These are phyloP conservation scores for Malacoraja senta DNA, from an alignment of 2,797 vertebrate genomes.

Conservation along the genomic window DNA sequence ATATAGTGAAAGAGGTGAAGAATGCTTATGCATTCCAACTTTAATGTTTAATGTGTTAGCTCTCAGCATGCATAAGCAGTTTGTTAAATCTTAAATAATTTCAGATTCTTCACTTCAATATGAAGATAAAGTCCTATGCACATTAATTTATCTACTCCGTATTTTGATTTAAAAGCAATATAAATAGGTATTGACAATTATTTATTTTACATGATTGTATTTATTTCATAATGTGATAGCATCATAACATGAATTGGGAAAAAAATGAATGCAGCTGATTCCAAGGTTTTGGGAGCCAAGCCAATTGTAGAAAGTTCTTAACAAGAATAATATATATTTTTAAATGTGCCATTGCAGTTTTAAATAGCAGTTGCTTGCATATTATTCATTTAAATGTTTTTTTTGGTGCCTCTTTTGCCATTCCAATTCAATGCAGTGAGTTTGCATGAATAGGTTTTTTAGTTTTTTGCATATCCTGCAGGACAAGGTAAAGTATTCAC, in stretches of 20 bases:
- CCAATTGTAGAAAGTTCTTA: not conserved
- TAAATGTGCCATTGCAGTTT: not conserved
- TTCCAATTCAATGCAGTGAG: not conserved
- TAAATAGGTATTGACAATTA: slow-evolving; percentile 1
- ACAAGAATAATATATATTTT: not conserved
- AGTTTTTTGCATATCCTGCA: not conserved
- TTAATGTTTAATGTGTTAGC: not conserved
- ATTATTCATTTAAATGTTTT: not conserved
- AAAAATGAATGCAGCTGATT: not conserved
- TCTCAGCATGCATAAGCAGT: slow-evolving; percentile 12
- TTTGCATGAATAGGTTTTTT: not conserved
- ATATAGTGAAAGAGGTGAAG: slow-evolving; percentile 12
- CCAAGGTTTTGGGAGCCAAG: not conserved
- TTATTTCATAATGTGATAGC: not conserved
- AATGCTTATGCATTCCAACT: not conserved
- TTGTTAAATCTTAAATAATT: slow-evolving; percentile 28
- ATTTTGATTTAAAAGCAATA: not conserved
- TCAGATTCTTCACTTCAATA: not conserved
- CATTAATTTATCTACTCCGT: not conserved
- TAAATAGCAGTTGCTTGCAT: not conserved
- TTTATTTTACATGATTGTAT: not conserved
- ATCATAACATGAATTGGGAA: not conserved
- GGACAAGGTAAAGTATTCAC: not conserved
- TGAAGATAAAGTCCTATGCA: not conserved
- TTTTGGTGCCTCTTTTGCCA: not conserved